A percentile compares a stretch with the other conserved stretches of the same genome.
These are phyloP conservation scores for Papilio protenor DNA, from an alignment of 2,888 invertebrate species.

Conservation along the genomic window DNA sequence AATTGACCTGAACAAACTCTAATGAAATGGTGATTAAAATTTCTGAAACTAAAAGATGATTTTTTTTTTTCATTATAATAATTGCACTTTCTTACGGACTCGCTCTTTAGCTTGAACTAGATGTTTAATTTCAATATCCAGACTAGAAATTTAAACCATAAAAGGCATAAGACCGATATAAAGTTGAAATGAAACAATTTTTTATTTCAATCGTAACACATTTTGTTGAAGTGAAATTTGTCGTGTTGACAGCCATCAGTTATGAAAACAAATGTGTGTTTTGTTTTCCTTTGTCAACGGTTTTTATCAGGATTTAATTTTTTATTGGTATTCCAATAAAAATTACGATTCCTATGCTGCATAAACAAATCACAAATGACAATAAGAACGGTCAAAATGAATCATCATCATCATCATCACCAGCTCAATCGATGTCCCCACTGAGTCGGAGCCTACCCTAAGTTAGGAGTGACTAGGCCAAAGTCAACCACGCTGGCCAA, in stretches of 20 bases:
- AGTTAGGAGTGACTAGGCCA: too few species aligned
- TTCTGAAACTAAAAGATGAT: not conserved
- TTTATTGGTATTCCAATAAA: not conserved
- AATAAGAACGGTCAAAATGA: too few species aligned
- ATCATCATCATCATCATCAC: too few species aligned
- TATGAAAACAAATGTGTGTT: not conserved
- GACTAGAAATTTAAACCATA: not conserved
- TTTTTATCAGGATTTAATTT: not conserved
- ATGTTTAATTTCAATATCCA: not conserved
- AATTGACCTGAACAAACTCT: slow-evolving; percentile 11
- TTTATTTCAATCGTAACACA: not conserved
- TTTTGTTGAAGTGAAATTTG: not conserved
- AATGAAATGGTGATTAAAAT: slow-evolving; percentile 1
- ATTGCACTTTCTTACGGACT: not conserved
- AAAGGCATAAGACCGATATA: not conserved
- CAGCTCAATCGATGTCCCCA: too few species aligned
- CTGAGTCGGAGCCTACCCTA: too few species aligned
- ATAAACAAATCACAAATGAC: too few species aligned
- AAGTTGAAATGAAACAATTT: not conserved
- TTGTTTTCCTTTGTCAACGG: not conserved
- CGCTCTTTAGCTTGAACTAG: not conserved
- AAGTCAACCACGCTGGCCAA: too few species aligned
- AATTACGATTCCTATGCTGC: too few species aligned
- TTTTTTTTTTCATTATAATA: not conserved
- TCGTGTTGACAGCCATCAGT: not conserved